Evolutionary conservation across 1,140 invertebrate species (phyloP).

Genomic region (Pseudomyrmex cubaensis): DNA sequence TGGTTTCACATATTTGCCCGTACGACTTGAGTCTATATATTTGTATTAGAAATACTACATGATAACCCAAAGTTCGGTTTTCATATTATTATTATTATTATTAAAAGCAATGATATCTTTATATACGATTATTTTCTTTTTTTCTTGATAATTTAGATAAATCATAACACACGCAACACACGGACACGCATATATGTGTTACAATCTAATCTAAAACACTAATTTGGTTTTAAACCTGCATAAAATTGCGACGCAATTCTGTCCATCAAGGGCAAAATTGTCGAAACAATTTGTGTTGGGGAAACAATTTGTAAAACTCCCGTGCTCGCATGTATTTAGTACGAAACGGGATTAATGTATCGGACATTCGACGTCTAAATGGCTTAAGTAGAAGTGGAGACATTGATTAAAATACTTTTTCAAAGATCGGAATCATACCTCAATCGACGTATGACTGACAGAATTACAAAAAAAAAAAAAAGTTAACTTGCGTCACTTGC

Average conservation of each 20-base stretch:
- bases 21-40: conserved; percentile 52
- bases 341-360: conserved; percentile 67
- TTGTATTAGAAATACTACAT: conserved; percentile 56
- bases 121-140: conserved; percentile 59
- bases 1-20: conserved; percentile 55
- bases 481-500: conserved; percentile 70
- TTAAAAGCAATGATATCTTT: conserved; percentile 71
- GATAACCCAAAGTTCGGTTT: conserved; percentile 26
- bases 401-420: conserved; percentile 66
- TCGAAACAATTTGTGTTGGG: conserved; percentile 62
- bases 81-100: conserved; percentile 66
- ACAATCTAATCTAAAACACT: neutral
- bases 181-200: conserved; percentile 2
- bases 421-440: conserved; percentile 72
- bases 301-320: conserved; percentile 42
- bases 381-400: conserved; percentile 73
- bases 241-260: conserved; percentile 66
- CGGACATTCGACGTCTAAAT: conserved; percentile 65
- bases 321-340: conserved; percentile 67
- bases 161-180: neutral
- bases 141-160: conserved; percentile 28
- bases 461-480: conserved; percentile 70
- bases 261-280: conserved; percentile 2
- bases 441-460: conserved; percentile 81
- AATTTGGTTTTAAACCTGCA: conserved; percentile 40